Base-by-base conservation (phyloP, 2,888 invertebrate genomes). In the Diarsia rubi region DNA sequence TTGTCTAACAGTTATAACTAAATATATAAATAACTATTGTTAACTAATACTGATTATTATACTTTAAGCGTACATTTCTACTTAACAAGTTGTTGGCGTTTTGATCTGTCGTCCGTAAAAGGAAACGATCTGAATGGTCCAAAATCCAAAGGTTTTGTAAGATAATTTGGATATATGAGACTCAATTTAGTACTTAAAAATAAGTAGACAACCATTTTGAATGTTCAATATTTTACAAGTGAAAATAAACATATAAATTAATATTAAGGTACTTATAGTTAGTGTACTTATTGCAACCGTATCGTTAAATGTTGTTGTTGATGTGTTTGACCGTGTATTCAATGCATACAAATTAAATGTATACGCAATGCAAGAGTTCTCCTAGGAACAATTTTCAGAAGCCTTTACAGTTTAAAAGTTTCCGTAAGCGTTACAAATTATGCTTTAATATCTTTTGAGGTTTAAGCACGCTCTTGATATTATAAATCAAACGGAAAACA, bases 221-320 rank as follows among this genome's bases (percentile, higher is more conserved):
- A 82, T 67, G 68, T 73, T 80, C 63, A 83, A 75, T 76, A 76
- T 83, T 84, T 81, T 80, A 71, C 76, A 82, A 63, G 70, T 77
- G 21, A 54, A 79, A 72, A 71, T 67, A 64, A 72, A 80, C 31
- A 59, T 73, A 75, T 60, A 54, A 69, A 84, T 73, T 44, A 73
- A 70, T 78, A 69, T 75, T 83, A 70, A 75, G 44, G 24, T 54
- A n/a, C n/a, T n/a, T n/a, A 78, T 57, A 75, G 24, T 49, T 65
- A 71, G 47, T 66, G 54, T 78, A n/a, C n/a, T n/a, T n/a, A 87
- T 64, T 77, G 52, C 62, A 81, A 66, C 21, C 83, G 69, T 86
- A 83, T 81, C 66, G 75, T 78, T 86, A 73, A 76, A 85, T 85
- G 82, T 86, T 88, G 82, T 88, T 89, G 81, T 85, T 86, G 69